Evolutionary conservation across 2,113 vertebrate species (phyloP), one percentile per base, ranked within the genome.

Genomic region (Ptyas mucosa): DNA sequence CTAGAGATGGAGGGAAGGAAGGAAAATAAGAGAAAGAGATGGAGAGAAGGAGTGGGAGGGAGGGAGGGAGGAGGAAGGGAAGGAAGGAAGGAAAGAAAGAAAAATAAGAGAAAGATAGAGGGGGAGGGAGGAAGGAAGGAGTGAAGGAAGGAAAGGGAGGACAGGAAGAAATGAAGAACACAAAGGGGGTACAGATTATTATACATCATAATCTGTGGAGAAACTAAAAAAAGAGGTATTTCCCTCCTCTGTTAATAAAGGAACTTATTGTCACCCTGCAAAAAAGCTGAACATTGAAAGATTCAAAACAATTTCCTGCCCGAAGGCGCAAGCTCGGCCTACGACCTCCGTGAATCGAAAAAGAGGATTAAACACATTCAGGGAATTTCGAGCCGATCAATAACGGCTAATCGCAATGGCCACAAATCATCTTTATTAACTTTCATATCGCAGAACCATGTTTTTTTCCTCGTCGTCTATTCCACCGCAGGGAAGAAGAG

Each of bases 291-390:
- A 20, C 0, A 75, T 2, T 20, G 6, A 75, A 75, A 20, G 69
- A 75, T 75, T 34, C 69, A 34, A 39, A 7, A 75, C 69, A 75
- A 39, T 20, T 75, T 20, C 69, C n/a, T 75, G 69, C n/a, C n/a
- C 15, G 6, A 8, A 75, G 69, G 20, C 0, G 14, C 14, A 75
- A 18, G 14, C 34, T 34, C 15, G 14, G 69, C n/a, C 69, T 20
- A 14, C 0, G n/a, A 18, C 69, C 29, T 75, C 15, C 6, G 0
- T 20, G 6, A n/a, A 8, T 15, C 18, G n/a, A 1, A 75, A 20
- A 39, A 75, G 69, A 15, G 64, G n/a, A 75, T 75, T 0, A 75
- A 75, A 34, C n/a, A 7, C n/a, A 75, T 18, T 34, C 5, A 34
- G 7, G n/a, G n/a, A 46, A 75, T 7, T 15, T 20, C 69, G 34